phyloP scores from a whole-genome alignment of 2,797 vertebrate species.

The Lerista edwardsae region DNA sequence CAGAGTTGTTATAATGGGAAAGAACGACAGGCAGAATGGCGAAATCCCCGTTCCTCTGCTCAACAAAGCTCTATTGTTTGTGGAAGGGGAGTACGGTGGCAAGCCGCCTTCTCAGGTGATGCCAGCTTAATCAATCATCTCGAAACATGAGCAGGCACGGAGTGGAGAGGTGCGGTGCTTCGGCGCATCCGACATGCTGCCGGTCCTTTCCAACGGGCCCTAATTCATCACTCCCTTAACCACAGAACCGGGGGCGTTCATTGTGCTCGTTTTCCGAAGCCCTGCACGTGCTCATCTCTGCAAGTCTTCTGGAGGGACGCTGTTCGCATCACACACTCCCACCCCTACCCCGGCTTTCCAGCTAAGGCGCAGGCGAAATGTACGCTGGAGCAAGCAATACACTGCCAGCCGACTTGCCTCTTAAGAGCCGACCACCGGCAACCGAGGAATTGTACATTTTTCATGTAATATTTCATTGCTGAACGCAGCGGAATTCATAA shows the following conservation, averaged over 20 bases:
- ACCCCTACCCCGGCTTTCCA: neutral
- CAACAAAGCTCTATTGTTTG: slow-evolving; percentile 85
- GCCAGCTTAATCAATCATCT: slow-evolving; percentile 90
- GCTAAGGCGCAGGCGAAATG: slow-evolving; percentile 3
- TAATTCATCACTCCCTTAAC: slow-evolving; percentile 84
- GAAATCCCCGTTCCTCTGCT: slow-evolving; percentile 80
- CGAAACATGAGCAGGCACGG: slow-evolving; percentile 83
- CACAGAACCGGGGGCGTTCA: slow-evolving; percentile 74
- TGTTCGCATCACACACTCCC: accelerated
- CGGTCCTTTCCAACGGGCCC: slow-evolving; percentile 59
- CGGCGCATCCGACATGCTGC: slow-evolving; percentile 76
- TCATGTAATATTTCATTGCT: slow-evolving; percentile 40
- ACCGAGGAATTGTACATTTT: slow-evolving; percentile 29
- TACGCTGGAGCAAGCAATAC: neutral
- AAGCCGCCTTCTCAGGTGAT: slow-evolving; percentile 80
- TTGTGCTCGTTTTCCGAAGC: slow-evolving; percentile 72
- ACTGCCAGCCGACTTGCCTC: neutral
- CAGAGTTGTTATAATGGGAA: neutral
- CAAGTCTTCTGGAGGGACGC: neutral
- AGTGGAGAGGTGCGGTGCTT: slow-evolving; percentile 74
- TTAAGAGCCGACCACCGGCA: slow-evolving; percentile 40
- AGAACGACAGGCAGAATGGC: neutral
- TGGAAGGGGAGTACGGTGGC: slow-evolving; percentile 78
- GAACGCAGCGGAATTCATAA: slow-evolving; percentile 17
- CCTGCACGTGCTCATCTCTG: neutral